Base-by-base conservation (phyloP, 2,113 vertebrate species). In the Rhea americana region DNA sequence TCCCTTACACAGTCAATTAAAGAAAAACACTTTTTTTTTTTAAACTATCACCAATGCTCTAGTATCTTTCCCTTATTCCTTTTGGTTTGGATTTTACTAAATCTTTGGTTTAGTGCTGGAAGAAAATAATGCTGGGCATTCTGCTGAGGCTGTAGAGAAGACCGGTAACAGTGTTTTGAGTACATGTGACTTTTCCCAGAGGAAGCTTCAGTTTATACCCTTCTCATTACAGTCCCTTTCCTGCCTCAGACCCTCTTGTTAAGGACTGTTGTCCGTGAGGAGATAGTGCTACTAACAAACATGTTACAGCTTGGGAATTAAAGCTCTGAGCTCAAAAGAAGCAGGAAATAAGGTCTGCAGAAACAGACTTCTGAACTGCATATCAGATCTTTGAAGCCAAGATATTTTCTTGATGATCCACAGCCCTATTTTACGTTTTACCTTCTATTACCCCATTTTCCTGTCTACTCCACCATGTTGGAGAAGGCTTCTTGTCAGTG, bases 31-130 rank as follows among this genome's bases (percentile, higher is more conserved):
- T 8, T n/a, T 47, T 25, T 48, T 24, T 16, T 30, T 45, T 45
- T 22, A 22, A 30, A 2, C 7, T 35, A 3, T 26, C 13, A 11
- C 2, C 35, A 25, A 32, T 73, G 2, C 0, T 58, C 3, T 63
- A 19, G 1, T 70, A 11, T 13, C 32, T 72, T 72, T 53, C 56
- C 8, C 8, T 7, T 53, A 7, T 9, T 50, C 0, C 18, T 28
- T 21, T 58, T 28, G 11, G 35, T 65, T 20, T 1, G 68, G 51
- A 0, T 83, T 50, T 22, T 65, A 19, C n/a, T 41, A n/a, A 87
- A 70, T 65, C 1, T 56, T 39, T 77, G 9, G 3, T 74, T 41
- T 21, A 51, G 17, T 45, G 5, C 2, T 47, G 45, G 45, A 48
- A 32, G 4, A 16, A 28, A 20, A 7, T 11, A 25, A n/a, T 47